These are phyloP conservation scores for Amorpha juglandis DNA, from an alignment of 2,888 invertebrate genomes.

Conservation along the genomic window DNA sequence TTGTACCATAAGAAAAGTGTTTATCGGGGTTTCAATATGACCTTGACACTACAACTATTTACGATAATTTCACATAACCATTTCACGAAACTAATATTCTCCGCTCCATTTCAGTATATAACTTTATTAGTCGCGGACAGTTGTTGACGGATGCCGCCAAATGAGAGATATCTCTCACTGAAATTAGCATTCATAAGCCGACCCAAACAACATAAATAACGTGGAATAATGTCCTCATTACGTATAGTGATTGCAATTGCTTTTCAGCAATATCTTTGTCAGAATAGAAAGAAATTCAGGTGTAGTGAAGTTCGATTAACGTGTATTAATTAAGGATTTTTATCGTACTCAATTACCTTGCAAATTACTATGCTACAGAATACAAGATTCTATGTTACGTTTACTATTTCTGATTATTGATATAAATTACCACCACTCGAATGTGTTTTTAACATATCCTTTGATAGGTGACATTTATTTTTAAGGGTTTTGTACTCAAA, in stretches of 20 bases:
- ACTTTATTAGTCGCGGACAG: conserved; percentile 59
- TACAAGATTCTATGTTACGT: no score
- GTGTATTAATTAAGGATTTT: no score
- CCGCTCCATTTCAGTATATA: conserved; percentile 47
- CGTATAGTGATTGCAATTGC: conserved; percentile 40
- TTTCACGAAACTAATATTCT: conserved; percentile 35
- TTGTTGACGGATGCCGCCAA: conserved; percentile 65
- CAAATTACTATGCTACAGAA: no score
- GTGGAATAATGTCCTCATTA: conserved; percentile 55
- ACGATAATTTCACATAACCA: neutral
- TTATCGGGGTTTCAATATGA: no score
- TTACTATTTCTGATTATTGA: no score
- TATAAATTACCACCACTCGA: no score
- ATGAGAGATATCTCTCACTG: conserved; percentile 73
- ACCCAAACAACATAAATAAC: conserved; percentile 77
- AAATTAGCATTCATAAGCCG: conserved; percentile 80
- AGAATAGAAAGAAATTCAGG: neutral
- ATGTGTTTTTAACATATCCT: no score
- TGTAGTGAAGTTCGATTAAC: neutral
- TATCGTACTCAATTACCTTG: no score
- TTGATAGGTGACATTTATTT: no score
- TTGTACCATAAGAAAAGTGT: no score
- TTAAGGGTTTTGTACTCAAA: no score
- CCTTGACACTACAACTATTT: neutral
- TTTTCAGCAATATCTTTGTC: neutral